Evolutionary conservation across 2,888 invertebrate species (phyloP), one percentile per base, ranked within the genome.

Genomic region (Brenthis hecate): DNA sequence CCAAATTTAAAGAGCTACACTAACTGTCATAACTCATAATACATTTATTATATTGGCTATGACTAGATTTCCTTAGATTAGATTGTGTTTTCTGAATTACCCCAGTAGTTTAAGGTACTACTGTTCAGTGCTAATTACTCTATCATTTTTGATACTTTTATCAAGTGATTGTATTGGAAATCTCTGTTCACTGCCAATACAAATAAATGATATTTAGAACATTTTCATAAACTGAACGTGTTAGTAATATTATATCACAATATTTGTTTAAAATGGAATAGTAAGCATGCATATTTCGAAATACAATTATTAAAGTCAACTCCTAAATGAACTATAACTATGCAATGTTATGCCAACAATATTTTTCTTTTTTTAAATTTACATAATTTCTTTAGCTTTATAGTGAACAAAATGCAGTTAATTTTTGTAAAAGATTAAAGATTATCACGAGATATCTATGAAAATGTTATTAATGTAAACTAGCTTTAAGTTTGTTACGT

Each of bases 31-130:
- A 57, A 54, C 48, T 2, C 11, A 43, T 43, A 43, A 36, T 43
- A 43, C 1, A 36, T 8, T 36, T 32, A n/a, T 51, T n/a, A 62
- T 47, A 53, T 43, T 43, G 36, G 36, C 56, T 54, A 60, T 65
- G 72, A 72, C 55, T 67, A 67, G 69, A 67, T 57, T 56, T 60
- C 32, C 5, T 50, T 50, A 28, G 23, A n/a, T 1, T 6, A 50
- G 3, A 1, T 54, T 28, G 11, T 13, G 28, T 32, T 13, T 50
- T 23, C 11, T 28, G n/a, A 60, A 60, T 0, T 43, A 36, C 6
- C 11, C 3, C 36, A 2, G 36, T 11, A 11, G 36, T 11, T 43
- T 43, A 43, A 43, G 11, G 11, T 43, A 43, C 36, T 43, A 43
- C 36, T 43, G 11, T 43, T 43, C 1, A 43, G 8, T 43, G 36